phyloP scores from a whole-genome alignment of 2,797 vertebrate genomes.

The Sebastes itinus region DNA sequence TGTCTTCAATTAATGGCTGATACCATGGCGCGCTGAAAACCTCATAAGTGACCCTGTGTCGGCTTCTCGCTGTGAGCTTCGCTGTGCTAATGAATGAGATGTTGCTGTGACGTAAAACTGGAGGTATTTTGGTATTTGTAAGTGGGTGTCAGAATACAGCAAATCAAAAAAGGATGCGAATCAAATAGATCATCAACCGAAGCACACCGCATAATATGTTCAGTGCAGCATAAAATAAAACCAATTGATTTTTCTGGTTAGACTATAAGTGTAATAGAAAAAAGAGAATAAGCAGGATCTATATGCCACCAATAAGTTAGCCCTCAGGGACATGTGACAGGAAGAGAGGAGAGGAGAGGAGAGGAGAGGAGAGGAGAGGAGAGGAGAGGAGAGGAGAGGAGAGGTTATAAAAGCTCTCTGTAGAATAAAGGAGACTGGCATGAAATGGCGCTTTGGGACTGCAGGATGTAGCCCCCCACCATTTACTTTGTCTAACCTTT shows the following conservation, averaged over 20 bases:
- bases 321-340: neutral
- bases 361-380: neutral
- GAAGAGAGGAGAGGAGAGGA: neutral
- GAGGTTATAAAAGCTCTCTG: neutral
- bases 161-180: neutral
- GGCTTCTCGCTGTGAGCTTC: neutral
- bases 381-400: neutral
- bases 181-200: neutral
- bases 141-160: neutral
- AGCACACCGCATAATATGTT: neutral
- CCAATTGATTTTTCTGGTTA: neutral
- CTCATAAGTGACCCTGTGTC: constrained; percentile 22
- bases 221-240: neutral
- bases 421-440: neutral
- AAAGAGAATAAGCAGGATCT: neutral
- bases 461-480: neutral
- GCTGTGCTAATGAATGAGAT: neutral
- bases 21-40: constrained; percentile 7
- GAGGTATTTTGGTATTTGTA: neutral
- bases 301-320: neutral
- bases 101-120: neutral
- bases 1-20: constrained; percentile 41
- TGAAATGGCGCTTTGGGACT: constrained; percentile 1
- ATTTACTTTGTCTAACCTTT: constrained; percentile 55
- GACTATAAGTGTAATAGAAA: neutral